These are phyloP conservation scores for Chloropsis hardwickii DNA, from an alignment of 2,113 vertebrate species.

Conservation along the genomic window DNA sequence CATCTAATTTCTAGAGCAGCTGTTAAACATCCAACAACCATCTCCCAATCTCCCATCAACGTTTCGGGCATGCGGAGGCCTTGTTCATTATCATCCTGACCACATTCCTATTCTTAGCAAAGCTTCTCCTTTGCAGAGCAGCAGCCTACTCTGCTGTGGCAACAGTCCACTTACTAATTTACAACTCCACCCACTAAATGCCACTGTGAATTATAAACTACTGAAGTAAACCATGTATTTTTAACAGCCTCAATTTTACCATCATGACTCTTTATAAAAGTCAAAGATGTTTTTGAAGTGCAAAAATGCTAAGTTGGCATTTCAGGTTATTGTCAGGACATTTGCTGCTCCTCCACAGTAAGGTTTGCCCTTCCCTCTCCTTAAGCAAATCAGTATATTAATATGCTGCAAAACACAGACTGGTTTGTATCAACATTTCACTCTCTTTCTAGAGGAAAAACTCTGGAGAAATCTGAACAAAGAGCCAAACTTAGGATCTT, in stretches of 20 bases:
- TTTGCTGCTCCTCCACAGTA: not conserved
- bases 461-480: not conserved
- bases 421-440: not conserved
- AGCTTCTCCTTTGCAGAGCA: conserved; percentile 52
- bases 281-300: conserved; percentile 40
- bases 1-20: conserved; percentile 64
- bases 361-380: not conserved
- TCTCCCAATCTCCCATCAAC: conserved; percentile 52
- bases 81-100: conserved; percentile 74
- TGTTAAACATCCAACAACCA: conserved; percentile 54
- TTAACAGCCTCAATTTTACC: conserved; percentile 78
- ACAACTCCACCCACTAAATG: conserved; percentile 74
- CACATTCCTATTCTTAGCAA: conserved; percentile 76
- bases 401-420: not conserved
- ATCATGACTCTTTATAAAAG: conserved; percentile 42
- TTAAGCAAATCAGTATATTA: not conserved
- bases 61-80: conserved; percentile 46
- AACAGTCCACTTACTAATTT: conserved; percentile 73
- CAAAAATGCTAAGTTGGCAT: conserved; percentile 68
- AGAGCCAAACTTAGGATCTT: not conserved
- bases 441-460: not conserved
- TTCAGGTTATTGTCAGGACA: conserved; percentile 59
- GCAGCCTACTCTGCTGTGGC: conserved; percentile 58
- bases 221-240: conserved; percentile 75
- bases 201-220: conserved; percentile 75